Evolutionary conservation across 1,140 invertebrate genomes (phyloP), one percentile per base, ranked within the genome.

Genomic region (Sycophila sp.): DNA sequence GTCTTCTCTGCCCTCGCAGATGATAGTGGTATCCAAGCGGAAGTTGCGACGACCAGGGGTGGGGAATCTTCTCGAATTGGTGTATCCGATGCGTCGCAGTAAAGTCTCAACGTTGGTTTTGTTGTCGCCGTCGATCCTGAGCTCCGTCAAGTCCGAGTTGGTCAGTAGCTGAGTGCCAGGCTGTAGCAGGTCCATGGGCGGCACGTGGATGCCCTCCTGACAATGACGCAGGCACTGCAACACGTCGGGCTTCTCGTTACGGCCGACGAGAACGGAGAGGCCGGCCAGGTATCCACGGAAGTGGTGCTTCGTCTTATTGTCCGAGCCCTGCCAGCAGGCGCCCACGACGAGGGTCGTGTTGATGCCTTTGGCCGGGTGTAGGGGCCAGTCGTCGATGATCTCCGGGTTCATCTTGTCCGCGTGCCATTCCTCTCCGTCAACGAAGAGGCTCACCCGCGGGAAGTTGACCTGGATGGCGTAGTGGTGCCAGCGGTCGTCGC

Each of bases 351-450:
- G 85, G 17, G 96, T 97, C 5, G 97, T 99, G 81, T 97, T 98
- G 68, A 97, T 90, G 11, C 93, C 95, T 72, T 96, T 95, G 0
- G 96, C 95, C 24, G 95, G 94, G 84, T 99, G 98, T 13, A 99
- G 87, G n/a, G 98, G 97, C 98, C 98, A 99, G 85, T 99, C 98
- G 85, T 99, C 98, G 79, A 99, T 96, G 30, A 99, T 95, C 84
- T 99, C 97, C 0, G 96, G 95, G 77, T 97, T 97, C 80, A 93
- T 92, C 75, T 94, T 92, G 56, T 90, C 88, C 5, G 92, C 88
- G 56, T 88, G 89, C 86, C 94, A 94, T 17, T 92, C 84, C 79
- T 94, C 91, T 0, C 98, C 98, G 86, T 99, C 98, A 69, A 98
- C 91, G 81, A 91, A 96, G 26, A 98, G 86, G 67, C 91, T 91